Percentiles rank a stretch among this genome's conserved stretches.
Evolutionary conservation across 2,113 vertebrate genomes (phyloP).

Genomic region (Anguilla rostrata): DNA sequence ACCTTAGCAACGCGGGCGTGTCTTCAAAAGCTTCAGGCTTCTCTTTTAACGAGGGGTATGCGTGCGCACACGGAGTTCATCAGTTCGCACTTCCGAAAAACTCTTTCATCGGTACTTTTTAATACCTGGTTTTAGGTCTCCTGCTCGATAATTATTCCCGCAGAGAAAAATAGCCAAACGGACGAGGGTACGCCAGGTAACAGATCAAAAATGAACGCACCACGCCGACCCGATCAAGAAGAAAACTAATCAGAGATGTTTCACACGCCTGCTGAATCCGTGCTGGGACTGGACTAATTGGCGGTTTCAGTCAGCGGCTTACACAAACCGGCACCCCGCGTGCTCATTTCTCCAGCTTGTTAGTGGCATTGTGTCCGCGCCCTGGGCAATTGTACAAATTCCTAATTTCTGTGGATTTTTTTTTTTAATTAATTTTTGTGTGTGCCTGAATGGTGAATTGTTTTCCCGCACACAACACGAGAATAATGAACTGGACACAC

Average conservation of each 20-base stretch:
- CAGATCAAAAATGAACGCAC: background rate
- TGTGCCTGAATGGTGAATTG: too few species aligned
- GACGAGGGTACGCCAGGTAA: background rate
- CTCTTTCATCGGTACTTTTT: background rate
- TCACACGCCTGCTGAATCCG: background rate
- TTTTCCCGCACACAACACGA: background rate
- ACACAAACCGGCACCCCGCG: background rate
- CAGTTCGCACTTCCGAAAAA: background rate
- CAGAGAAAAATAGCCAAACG: background rate
- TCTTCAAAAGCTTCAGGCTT: background rate
- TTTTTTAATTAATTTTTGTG: too few species aligned
- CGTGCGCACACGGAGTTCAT: background rate
- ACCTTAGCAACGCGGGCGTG: background rate
- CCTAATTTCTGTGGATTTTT: background rate
- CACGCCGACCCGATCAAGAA: background rate
- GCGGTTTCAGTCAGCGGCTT: background rate
- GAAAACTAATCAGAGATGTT: background rate
- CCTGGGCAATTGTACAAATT: background rate
- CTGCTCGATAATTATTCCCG: background rate
- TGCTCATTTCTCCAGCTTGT: conserved; percentile 2
- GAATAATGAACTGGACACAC: background rate
- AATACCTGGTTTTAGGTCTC: background rate
- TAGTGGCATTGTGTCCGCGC: background rate
- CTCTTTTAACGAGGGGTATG: background rate
- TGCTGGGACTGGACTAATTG: background rate